Evolutionary conservation across 1,140 invertebrate species (phyloP).

Genomic region (Aphelenchoides besseyi): DNA sequence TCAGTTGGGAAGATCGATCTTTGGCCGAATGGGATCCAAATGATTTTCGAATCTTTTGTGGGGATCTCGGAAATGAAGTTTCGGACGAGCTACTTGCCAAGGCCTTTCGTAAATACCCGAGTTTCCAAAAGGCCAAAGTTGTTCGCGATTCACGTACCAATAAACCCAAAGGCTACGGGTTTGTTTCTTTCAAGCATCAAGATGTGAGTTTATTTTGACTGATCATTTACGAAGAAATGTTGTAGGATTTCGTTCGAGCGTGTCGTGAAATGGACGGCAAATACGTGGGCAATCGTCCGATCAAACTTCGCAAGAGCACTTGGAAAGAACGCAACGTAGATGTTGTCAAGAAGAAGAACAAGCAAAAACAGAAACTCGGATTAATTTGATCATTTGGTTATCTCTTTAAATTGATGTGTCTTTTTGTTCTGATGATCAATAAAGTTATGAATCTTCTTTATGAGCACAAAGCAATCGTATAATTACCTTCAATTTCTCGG

Average conservation of each 20-base stretch:
- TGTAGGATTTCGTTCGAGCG: conserved; percentile 88
- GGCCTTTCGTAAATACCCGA: conserved; percentile 90
- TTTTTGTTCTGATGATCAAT: neutral
- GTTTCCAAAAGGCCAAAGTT: conserved; percentile 90
- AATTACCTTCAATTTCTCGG: too few species aligned
- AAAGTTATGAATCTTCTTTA: too few species aligned
- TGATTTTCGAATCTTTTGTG: conserved; percentile 97
- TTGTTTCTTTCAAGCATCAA: conserved; percentile 96
- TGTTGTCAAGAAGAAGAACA: conserved; percentile 87
- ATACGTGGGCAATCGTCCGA: conserved; percentile 95
- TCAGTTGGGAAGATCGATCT: conserved; percentile 59
- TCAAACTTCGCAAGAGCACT: conserved; percentile 90
- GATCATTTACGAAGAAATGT: conserved; percentile 8
- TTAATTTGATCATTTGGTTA: conserved; percentile 39
- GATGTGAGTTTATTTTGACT: conserved; percentile 40
- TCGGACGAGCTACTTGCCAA: conserved; percentile 89
- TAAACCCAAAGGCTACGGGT: conserved; percentile 97
- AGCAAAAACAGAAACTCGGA: conserved; percentile 72
- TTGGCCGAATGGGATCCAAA: conserved; percentile 62
- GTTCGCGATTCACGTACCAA: conserved; percentile 92
- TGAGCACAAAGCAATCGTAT: too few species aligned
- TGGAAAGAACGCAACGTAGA: conserved; percentile 93
- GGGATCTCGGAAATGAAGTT: conserved; percentile 94
- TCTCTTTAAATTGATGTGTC: neutral
- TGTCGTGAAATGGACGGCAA: conserved; percentile 91